Percentiles rank a stretch among this genome's conserved stretches.
These are phyloP conservation scores for Erebia palarica DNA, from an alignment of 2,888 invertebrate species.

Conservation along the genomic window DNA sequence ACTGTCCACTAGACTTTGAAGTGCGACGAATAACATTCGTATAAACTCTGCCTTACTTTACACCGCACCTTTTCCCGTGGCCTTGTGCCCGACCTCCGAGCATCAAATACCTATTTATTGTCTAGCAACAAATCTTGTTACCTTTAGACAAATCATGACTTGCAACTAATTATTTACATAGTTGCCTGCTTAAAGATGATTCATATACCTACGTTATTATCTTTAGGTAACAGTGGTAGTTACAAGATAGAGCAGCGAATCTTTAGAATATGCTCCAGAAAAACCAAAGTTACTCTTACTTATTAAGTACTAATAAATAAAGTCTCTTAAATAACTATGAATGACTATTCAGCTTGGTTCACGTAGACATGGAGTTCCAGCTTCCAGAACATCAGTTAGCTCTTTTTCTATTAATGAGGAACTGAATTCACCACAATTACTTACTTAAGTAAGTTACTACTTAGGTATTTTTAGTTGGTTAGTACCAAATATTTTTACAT, in stretches of 20 bases:
- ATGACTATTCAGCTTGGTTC: too few species aligned
- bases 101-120: conserved; percentile 10
- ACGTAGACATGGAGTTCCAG: too few species aligned
- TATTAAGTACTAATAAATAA: not conserved
- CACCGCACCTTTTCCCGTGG: conserved; percentile 25
- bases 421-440: too few species aligned
- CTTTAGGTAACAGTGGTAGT: not conserved
- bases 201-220: not conserved
- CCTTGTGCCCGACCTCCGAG: conserved; percentile 29
- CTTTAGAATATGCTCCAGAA: not conserved
- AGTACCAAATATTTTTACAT: not conserved
- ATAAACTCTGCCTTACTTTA: conserved; percentile 2
- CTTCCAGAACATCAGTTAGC: too few species aligned
- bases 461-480: too few species aligned
- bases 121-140: not conserved
- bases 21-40: conserved; percentile 2
- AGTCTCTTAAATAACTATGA: too few species aligned
- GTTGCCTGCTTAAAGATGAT: not conserved
- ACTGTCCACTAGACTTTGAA: not conserved
- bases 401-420: too few species aligned
- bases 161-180: conserved; percentile 1
- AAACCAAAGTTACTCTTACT: too few species aligned
- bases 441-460: too few species aligned
- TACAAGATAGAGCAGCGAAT: not conserved
- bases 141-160: not conserved